These are phyloP conservation scores for Cerceris rybyensis DNA, from an alignment of 2,888 invertebrate genomes.

Conservation along the genomic window DNA sequence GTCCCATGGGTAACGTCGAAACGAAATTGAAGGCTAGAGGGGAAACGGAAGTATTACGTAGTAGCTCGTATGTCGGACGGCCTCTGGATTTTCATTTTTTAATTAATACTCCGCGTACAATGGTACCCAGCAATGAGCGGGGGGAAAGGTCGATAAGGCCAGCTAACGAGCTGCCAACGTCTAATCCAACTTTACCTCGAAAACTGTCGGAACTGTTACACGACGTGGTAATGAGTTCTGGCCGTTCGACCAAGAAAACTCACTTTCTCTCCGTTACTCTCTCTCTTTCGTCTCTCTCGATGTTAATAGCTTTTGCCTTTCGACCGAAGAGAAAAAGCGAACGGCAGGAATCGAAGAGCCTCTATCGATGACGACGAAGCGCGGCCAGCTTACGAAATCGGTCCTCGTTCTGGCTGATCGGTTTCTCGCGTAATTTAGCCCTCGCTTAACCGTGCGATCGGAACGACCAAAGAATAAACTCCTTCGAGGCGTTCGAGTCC, in stretches of 20 bases:
- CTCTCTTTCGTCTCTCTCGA: conserved; percentile 25
- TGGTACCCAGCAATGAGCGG: conserved; percentile 19
- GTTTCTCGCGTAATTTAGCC: conserved; percentile 21
- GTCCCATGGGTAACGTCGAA: conserved; percentile 23
- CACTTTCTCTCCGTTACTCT: too few relatives aligned
- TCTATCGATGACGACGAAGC: conserved; percentile 10
- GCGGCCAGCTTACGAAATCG: conserved; percentile 11
- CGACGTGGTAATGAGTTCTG: conserved; percentile 67
- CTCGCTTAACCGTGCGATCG: conserved; percentile 27
- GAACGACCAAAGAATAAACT: conserved; percentile 41
- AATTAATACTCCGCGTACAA: conserved; percentile 61
- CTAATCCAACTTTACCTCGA: conserved; percentile 65
- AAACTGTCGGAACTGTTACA: conserved; percentile 66
- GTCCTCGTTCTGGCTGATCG: conserved; percentile 5
- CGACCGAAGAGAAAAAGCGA: conserved; percentile 24
- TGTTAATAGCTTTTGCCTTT: conserved; percentile 64
- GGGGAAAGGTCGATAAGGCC: conserved; percentile 54
- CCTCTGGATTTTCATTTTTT: conserved; percentile 60
- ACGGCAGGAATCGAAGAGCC: conserved; percentile 12
- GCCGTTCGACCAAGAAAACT: conserved; percentile 49
- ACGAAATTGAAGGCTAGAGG: conserved; percentile 1
- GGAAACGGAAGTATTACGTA: conserved; percentile 40
- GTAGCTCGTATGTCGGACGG: conserved; percentile 45
- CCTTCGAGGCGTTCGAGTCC: conserved; percentile 4
- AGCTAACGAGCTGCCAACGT: conserved; percentile 67